phyloP scores from a whole-genome alignment of 2,113 vertebrate genomes.

The Egretta garzetta region DNA sequence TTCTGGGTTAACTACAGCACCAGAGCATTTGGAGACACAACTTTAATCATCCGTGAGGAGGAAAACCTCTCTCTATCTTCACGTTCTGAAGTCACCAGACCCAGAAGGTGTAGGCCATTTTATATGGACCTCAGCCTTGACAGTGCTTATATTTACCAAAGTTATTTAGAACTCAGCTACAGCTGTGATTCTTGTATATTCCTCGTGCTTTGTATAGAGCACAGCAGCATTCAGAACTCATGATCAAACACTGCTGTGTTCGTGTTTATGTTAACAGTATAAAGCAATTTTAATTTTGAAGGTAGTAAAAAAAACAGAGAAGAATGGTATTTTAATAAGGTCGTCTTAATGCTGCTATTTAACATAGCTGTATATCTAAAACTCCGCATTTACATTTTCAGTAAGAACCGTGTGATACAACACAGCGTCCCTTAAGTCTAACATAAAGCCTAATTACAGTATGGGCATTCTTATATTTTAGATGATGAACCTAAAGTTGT shows the following conservation, averaged over 20 bases:
- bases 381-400: neutral
- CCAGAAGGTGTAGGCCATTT: neutral
- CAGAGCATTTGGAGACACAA: neutral
- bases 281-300: neutral
- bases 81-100: neutral
- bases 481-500: neutral
- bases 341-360: neutral
- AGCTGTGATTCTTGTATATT: neutral
- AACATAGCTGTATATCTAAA: neutral
- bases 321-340: neutral
- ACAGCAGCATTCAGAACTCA: neutral
- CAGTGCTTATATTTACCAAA: neutral
- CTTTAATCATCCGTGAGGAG: neutral
- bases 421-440: neutral
- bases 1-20: neutral
- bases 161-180: neutral
- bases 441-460: neutral
- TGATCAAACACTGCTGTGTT: neutral
- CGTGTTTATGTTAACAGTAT: neutral
- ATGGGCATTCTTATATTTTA: neutral
- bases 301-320: neutral
- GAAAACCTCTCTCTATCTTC: neutral
- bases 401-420: neutral
- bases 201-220: neutral
- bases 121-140: neutral